phyloP scores from a whole-genome alignment of 2,888 invertebrate genomes.

The Aspidiotus rigidus region DNA sequence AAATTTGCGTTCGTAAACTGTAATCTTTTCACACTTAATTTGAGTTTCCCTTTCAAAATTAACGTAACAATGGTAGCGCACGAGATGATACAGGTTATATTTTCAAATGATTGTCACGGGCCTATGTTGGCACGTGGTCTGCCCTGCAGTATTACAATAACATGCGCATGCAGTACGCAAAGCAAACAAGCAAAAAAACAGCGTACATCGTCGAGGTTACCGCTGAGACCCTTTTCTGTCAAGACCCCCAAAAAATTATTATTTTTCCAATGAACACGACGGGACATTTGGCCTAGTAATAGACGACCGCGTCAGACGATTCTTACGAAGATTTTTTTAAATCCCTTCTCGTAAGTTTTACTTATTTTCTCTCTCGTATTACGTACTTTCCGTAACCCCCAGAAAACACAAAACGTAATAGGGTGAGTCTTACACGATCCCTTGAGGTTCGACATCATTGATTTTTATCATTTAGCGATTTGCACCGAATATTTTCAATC shows the following conservation, averaged over 20 bases:
- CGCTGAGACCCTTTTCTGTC: constrained; percentile 1
- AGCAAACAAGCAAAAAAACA: neutral
- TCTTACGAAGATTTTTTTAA: neutral
- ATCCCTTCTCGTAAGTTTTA: neutral
- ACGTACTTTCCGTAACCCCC: neutral
- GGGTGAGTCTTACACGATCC: constrained; percentile 2
- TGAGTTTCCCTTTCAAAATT: constrained; percentile 3
- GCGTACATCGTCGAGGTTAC: neutral
- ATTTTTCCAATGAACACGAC: neutral
- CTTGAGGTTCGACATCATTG: constrained; percentile 2
- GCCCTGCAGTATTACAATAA: neutral
- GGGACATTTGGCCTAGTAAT: neutral
- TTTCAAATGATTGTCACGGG: neutral
- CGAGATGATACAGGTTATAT: constrained; percentile 1
- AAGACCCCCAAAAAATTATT: neutral
- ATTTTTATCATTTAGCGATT: neutral
- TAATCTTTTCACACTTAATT: constrained; percentile 2
- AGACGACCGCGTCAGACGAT: neutral
- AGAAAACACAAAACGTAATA: neutral
- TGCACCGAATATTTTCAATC: no score
- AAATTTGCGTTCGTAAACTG: no score
- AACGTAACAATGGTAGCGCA: constrained; percentile 3
- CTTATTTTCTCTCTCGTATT: neutral
- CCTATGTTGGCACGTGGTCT: neutral
- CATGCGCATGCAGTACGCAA: neutral